Base-by-base conservation (phyloP, 2,797 vertebrate species). In the Ptychobarbus kaznakovi region DNA sequence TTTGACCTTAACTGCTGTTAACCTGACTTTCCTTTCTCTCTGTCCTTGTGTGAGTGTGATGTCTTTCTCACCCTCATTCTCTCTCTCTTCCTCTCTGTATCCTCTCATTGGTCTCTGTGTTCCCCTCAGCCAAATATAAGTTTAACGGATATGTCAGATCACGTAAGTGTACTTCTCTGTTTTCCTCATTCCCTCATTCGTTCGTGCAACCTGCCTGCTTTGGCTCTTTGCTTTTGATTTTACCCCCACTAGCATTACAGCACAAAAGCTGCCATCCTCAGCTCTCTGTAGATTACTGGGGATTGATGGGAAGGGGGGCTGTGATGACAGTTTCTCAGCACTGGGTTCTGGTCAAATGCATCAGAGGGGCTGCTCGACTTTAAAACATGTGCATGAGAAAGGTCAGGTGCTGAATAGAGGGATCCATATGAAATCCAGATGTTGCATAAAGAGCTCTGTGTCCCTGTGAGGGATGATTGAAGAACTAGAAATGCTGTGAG, bases 71-170 rank as follows among this genome's bases (percentile, higher is more conserved):
- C 92, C 89, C 86, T 86, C 91, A 91, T 92, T 92, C 70, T 86
- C 90, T 94, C 81, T 80, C 70, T 84, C 40, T 92, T 80, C 89
- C 93, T 92, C 91, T 91, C 91, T 93, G 93, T 95, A 95, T 95
- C 93, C 90, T 94, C 91, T 95, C 94, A 94, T 94, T 93, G 95
- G 94, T 95, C 94, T 96, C 95, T 96, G 92, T 93, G 95, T 94
- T 95, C 92, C 95, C 92, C 93, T 95, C 93, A 96, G 96, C 95
- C 93, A 96, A 96, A 95, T 95, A 95, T 96, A 95, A 95, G 93
- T 96, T 94, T 96, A 96, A 96, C 92, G 95, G 95, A 96, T 96
- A 92, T 96, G 94, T 96, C 94, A 95, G 93, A 95, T 92, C 95
- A 96, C 94, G 95, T 96, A 96, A 96, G 95, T 96, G 81, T 88